Evolutionary conservation across 2,113 vertebrate genomes (phyloP).

Genomic region (Panurus biarmicus): DNA sequence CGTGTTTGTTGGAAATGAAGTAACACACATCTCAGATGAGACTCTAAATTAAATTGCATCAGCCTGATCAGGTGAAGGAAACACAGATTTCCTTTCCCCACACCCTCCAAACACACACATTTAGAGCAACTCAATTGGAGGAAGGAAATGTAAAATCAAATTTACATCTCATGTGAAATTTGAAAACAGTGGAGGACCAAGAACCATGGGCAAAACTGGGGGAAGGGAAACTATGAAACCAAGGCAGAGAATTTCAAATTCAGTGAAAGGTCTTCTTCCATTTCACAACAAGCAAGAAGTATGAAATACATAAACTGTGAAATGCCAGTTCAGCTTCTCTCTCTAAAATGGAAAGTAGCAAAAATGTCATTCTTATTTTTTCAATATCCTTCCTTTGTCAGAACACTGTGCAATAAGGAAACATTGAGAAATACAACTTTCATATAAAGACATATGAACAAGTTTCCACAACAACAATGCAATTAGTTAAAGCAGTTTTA

Average conservation of each 20-base stretch:
- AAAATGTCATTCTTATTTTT: neutral
- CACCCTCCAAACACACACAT: constrained; percentile 45
- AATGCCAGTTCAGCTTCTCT: neutral
- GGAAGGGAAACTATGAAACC: neutral
- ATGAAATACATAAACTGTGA: neutral
- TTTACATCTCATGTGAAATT: constrained; percentile 60
- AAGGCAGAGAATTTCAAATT: constrained; percentile 24
- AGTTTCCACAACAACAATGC: neutral
- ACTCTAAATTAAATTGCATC: constrained; percentile 33
- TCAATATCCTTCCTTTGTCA: neutral
- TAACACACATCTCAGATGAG: neutral
- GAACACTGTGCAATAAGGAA: neutral
- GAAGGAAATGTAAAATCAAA: constrained; percentile 67
- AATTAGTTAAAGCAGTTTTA: neutral
- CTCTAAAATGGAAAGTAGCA: neutral
- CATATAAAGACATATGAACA: neutral
- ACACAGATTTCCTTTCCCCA: constrained; percentile 59
- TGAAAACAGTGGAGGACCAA: neutral
- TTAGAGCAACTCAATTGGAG: constrained; percentile 54
- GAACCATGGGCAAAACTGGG: neutral
- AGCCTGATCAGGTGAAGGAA: constrained; percentile 65
- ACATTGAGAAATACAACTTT: neutral
- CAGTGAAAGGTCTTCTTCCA: constrained; percentile 4
- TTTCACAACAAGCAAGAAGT: neutral
- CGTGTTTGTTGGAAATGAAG: neutral